These are phyloP conservation scores for Streptopelia turtur DNA, from an alignment of 2,797 vertebrate species.

Conservation along the genomic window DNA sequence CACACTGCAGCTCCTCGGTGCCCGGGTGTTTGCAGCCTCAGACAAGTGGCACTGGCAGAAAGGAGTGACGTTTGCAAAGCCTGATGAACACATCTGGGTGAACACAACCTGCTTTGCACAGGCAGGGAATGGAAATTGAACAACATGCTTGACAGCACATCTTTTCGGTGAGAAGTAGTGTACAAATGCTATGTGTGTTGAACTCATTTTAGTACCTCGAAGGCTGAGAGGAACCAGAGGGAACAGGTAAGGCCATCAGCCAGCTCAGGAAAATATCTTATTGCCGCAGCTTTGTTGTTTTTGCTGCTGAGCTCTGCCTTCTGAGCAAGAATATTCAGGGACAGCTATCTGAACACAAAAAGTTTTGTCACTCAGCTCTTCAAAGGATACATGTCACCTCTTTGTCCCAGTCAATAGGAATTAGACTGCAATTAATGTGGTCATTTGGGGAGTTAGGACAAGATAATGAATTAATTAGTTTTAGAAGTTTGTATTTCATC, in stretches of 20 bases:
- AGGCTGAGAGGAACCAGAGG: neutral
- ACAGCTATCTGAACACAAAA: neutral
- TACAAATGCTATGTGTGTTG: neutral
- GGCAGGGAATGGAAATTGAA: neutral
- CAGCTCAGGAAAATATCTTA: neutral
- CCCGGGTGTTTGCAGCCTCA: accelerated
- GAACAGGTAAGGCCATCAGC: constrained; percentile 25
- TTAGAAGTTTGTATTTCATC: constrained; percentile 17
- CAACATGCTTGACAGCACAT: neutral
- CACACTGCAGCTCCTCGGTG: neutral
- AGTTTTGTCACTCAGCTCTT: neutral
- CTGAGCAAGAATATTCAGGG: neutral
- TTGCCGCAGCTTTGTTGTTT: neutral
- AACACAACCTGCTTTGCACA: neutral
- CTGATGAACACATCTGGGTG: neutral
- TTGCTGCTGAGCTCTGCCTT: neutral
- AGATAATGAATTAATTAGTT: constrained; percentile 44
- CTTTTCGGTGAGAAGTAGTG: neutral
- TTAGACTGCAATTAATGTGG: constrained; percentile 1
- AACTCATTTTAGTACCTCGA: constrained; percentile 23
- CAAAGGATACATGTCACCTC: neutral
- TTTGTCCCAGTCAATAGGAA: constrained; percentile 23
- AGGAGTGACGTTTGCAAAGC: neutral
- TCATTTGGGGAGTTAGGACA: neutral
- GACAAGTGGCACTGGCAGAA: neutral